A percentile compares a stretch with the other conserved stretches of the same genome.
Conservation (phyloP, 2,113 vertebrate genomes). For the Nansenia antarctica region DNA sequence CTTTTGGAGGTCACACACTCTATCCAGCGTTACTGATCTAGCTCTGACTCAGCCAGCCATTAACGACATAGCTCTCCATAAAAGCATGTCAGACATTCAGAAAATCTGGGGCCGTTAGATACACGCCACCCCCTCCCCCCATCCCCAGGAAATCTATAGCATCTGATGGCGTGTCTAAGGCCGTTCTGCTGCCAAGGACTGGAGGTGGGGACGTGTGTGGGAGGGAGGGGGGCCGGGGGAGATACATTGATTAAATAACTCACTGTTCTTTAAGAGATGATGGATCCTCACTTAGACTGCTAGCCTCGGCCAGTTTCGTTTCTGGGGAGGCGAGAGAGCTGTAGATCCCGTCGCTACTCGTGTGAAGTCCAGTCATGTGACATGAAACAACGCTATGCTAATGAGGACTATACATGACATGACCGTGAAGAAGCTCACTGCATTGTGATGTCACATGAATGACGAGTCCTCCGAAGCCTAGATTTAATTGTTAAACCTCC, state of each 20-base stretch:
- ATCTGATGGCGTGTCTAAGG: constrained; percentile 50
- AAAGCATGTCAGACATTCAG: constrained; percentile 57
- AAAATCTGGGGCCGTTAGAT: constrained; percentile 63
- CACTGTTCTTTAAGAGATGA: constrained; percentile 62
- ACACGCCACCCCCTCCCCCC: constrained; percentile 40
- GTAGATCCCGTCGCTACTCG: neutral
- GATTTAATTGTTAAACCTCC: constrained; percentile 59
- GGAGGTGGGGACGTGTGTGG: constrained; percentile 56
- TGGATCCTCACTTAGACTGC: constrained; percentile 55
- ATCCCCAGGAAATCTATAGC: constrained; percentile 61
- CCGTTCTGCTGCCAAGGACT: constrained; percentile 49
- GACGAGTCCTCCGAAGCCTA: constrained; percentile 40
- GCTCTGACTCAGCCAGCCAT: constrained; percentile 39
- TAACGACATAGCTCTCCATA: constrained; percentile 56
- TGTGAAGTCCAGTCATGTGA: constrained; percentile 21
- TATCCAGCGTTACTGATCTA: constrained; percentile 42
- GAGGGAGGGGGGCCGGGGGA: too few relatives aligned
- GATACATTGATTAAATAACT: constrained; percentile 74
- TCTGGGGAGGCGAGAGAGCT: constrained; percentile 22
- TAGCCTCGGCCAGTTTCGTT: constrained; percentile 36
- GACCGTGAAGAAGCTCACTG: constrained; percentile 46
- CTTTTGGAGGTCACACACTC: constrained; percentile 55
- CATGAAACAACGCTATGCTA: constrained; percentile 50
- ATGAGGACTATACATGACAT: constrained; percentile 51
- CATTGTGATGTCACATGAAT: constrained; percentile 51